Percentiles rank a stretch among this genome's conserved stretches.
Evolutionary conservation across 2,797 vertebrate genomes (phyloP).

Genomic region (Nothura maculosa): DNA sequence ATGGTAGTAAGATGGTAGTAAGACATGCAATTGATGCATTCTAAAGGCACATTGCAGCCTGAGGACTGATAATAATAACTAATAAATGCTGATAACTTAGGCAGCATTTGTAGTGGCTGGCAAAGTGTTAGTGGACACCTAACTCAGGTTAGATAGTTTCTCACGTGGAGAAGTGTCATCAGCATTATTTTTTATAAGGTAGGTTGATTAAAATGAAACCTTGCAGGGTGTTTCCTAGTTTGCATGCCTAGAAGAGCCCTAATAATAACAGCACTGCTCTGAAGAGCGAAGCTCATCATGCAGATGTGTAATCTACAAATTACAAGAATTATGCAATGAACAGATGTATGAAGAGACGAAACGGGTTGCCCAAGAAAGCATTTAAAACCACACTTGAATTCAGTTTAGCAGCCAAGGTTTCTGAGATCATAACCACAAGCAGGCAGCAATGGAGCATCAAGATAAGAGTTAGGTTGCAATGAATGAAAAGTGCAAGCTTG

Average conservation of each 20-base stretch:
- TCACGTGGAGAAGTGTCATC: neutral
- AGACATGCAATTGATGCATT: neutral
- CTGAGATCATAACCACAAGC: neutral
- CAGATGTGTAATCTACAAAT: neutral
- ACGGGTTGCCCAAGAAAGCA: neutral
- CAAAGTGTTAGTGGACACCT: neutral
- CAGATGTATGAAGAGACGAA: neutral
- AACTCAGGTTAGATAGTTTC: neutral
- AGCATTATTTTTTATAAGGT: neutral
- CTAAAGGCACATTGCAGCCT: neutral
- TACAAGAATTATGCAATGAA: conserved; percentile 2
- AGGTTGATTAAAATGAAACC: neutral
- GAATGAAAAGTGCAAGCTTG: neutral
- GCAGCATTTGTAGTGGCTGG: neutral
- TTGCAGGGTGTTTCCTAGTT: neutral
- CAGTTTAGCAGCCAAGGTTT: conserved; percentile 9
- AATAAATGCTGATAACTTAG: fast-evolving
- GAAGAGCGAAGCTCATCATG: neutral
- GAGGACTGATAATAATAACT: neutral
- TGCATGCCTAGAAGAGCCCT: neutral
- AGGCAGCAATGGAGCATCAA: neutral
- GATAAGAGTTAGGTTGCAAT: neutral
- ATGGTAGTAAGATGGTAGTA: neutral
- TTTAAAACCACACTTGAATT: neutral
- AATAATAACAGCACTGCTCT: neutral